Conservation (phyloP, 2,797 vertebrate genomes). For the Glossophaga mutica region DNA sequence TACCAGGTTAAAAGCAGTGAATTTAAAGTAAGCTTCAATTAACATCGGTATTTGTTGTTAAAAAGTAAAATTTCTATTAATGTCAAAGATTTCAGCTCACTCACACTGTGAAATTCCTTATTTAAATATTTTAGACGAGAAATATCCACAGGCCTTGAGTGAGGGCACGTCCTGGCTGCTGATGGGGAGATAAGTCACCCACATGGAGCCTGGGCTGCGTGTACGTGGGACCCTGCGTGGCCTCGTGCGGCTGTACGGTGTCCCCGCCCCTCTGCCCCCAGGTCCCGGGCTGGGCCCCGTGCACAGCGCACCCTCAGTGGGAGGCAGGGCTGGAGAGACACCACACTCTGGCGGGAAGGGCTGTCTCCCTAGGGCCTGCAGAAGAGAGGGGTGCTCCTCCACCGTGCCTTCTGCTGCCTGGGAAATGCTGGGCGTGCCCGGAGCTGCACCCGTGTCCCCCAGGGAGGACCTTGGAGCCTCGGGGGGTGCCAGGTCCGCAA, state of each 20-base stretch:
- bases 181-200: neutral
- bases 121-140: neutral
- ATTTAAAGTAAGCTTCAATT: neutral
- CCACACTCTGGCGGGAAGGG: neutral
- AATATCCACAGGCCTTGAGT: neutral
- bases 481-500: accelerated
- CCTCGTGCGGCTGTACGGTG: accelerated
- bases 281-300: neutral
- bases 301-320: accelerated
- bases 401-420: accelerated
- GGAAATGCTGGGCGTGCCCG: too few relatives aligned
- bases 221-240: accelerated
- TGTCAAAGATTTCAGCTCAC: neutral
- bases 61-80: neutral
- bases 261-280: accelerated
- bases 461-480: accelerated
- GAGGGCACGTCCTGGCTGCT: too few relatives aligned
- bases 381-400: neutral
- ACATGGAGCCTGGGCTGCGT: accelerated
- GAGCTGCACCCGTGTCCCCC: accelerated
- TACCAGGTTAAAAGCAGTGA: neutral
- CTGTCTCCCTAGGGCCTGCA: neutral
- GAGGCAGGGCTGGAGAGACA: neutral
- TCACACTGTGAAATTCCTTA: neutral
- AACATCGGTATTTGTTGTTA: neutral